Base-by-base conservation (phyloP, 2,113 vertebrate genomes). In the Lepus timidus region DNA sequence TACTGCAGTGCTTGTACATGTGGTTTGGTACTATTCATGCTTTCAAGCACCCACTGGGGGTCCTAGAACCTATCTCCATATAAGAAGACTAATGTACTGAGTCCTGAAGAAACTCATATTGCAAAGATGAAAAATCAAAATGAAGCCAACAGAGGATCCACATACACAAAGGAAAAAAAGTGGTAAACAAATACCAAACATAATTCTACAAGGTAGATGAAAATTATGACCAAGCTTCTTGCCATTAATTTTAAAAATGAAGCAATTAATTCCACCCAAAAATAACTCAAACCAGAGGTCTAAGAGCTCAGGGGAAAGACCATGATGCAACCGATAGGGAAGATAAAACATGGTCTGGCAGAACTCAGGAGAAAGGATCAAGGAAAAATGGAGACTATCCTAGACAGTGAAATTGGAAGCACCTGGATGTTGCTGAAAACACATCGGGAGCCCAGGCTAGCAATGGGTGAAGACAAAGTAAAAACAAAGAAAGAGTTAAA, bases 41-140 rank as follows among this genome's bases (percentile, higher is more conserved):
- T 14, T 16, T 58, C 55, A 58, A 19, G 55, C 12, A 14, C 19
- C 55, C 55, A 58, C 55, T 58, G 55, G 19, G 13, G 55, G 55
- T 58, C 19, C 12, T 58, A 20, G 55, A 58, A 1, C 55, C 55
- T 58, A 58, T 58, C 55, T 58, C 55, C 55, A 58, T 58, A 19
- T 19, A 16, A 19, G 55, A 58, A 58, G 19, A 58, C 55, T 58
- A 58, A 58, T 20, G 55, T 2, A 44, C 44, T 25, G 87, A 6
- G 19, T 25, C 33, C 25, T 68, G 36, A 12, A 29, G 82, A 90
- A 36, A 85, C 33, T 91, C 55, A 79, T 6, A 61, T 73, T 64
- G 55, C 58, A 88, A 81, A 94, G 78, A 64, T 68, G 29, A 67
- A 93, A 91, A 75, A 58, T 76, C 31, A 75, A 61, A 88, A 58